phyloP scores from a whole-genome alignment of 2,888 invertebrate genomes.

The Lissocephala sabroskyi region DNA sequence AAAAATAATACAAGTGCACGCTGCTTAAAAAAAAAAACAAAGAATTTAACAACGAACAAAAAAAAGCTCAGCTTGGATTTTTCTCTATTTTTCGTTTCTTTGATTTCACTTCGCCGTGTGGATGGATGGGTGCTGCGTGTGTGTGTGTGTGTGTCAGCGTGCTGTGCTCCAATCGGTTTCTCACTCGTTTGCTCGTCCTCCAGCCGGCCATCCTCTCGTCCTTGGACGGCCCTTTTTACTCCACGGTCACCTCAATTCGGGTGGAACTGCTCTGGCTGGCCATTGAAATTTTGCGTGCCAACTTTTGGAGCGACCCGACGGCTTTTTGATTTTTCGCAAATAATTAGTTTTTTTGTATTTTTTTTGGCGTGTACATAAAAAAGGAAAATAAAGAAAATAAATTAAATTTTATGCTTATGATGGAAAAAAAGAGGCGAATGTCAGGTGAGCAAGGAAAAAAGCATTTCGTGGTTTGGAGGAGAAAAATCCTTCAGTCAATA shows the following conservation, averaged over 20 bases:
- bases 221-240: slow-evolving; percentile 31
- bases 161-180: slow-evolving; percentile 21
- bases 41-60: background rate
- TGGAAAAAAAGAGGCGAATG: slow-evolving; percentile 28
- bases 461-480: background rate
- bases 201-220: background rate
- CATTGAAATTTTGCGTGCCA: slow-evolving; percentile 69
- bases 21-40: background rate
- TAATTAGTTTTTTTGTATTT: slow-evolving; percentile 7
- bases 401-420: slow-evolving; percentile 27
- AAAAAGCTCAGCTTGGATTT: background rate
- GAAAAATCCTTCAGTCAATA: background rate
- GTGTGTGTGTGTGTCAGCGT: slow-evolving; percentile 15
- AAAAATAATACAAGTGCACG: slow-evolving; percentile 8
- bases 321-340: slow-evolving; percentile 67
- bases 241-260: slow-evolving; percentile 64
- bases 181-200: slow-evolving; percentile 28
- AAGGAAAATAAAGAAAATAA: slow-evolving; percentile 54
- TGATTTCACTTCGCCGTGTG: slow-evolving; percentile 8
- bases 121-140: slow-evolving; percentile 15
- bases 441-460: background rate
- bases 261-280: slow-evolving; percentile 68
- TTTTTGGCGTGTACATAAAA: slow-evolving; percentile 50
- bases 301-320: slow-evolving; percentile 76
- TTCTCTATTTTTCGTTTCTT: slow-evolving; percentile 1